phyloP scores from a whole-genome alignment of 2,888 invertebrate genomes.

The Drosophila setosimentum region DNA sequence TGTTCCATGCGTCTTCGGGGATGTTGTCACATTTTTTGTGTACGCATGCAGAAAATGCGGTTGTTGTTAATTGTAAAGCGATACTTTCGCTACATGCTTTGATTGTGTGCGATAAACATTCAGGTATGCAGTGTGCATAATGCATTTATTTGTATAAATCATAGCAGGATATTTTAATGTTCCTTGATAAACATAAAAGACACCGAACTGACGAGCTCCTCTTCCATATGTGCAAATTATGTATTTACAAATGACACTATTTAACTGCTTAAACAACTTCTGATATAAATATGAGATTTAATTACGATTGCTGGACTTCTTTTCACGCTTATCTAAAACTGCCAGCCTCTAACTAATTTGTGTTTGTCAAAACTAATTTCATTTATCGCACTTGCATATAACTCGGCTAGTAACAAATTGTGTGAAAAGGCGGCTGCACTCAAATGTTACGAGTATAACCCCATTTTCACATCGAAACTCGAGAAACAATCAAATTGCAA shows the following conservation, averaged over 20 bases:
- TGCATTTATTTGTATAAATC: slow-evolving; percentile 66
- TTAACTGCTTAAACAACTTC: background rate
- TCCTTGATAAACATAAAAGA: slow-evolving; percentile 27
- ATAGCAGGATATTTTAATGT: slow-evolving; percentile 52
- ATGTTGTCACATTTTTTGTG: slow-evolving; percentile 39
- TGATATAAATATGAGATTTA: background rate
- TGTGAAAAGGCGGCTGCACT: slow-evolving; percentile 51
- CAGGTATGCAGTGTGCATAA: slow-evolving; percentile 36
- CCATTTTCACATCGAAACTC: slow-evolving; percentile 25
- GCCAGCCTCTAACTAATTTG: background rate
- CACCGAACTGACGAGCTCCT: slow-evolving; percentile 13
- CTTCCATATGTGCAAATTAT: background rate
- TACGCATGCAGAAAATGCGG: slow-evolving; percentile 71
- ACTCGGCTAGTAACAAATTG: slow-evolving; percentile 18
- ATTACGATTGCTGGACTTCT: background rate
- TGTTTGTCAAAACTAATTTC: background rate
- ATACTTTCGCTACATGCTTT: slow-evolving; percentile 53
- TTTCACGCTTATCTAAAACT: background rate
- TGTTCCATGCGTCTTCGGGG: slow-evolving; percentile 49
- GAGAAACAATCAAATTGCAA: slow-evolving; percentile 57
- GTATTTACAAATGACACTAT: background rate
- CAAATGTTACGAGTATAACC: slow-evolving; percentile 27
- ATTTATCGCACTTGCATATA: background rate
- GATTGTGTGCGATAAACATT: slow-evolving; percentile 52
- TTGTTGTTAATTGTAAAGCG: slow-evolving; percentile 66